phyloP scores from a whole-genome alignment of 2,888 invertebrate species.

The Hyalella azteca region DNA sequence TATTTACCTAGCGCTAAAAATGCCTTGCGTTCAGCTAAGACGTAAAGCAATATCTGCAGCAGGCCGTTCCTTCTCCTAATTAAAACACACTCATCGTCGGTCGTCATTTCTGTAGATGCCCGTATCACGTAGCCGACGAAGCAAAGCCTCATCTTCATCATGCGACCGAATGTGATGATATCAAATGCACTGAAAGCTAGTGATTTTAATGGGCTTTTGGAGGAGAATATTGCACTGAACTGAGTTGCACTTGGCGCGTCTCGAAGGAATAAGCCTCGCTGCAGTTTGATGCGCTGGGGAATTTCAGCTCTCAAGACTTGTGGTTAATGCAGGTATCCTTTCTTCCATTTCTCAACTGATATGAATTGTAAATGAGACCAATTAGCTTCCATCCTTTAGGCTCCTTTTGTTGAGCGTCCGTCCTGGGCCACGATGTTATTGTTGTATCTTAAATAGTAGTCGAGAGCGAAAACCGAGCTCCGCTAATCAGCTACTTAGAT shows the following conservation, averaged over 20 bases:
- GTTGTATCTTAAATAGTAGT: conserved; percentile 35
- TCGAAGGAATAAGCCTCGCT: conserved; percentile 30
- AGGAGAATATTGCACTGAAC: conserved; percentile 11
- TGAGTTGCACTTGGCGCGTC: conserved; percentile 16
- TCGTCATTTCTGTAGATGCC: conserved; percentile 26
- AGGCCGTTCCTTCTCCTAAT: conserved; percentile 11
- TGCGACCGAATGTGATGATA: conserved; percentile 30
- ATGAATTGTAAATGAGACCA: conserved; percentile 37
- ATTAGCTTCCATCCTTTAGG: conserved; percentile 32
- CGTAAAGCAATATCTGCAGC: conserved; percentile 14
- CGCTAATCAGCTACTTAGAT: conserved; percentile 27
- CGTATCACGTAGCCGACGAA: conserved; percentile 16
- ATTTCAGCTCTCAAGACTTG: conserved; percentile 23
- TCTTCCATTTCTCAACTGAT: conserved; percentile 36
- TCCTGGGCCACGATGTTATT: conserved; percentile 7
- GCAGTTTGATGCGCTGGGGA: conserved; percentile 25
- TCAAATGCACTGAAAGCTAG: conserved; percentile 30
- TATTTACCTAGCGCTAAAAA: conserved; percentile 22
- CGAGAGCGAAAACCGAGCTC: background rate
- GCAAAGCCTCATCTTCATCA: background rate
- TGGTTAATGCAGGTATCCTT: conserved; percentile 36
- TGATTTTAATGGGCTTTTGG: conserved; percentile 36
- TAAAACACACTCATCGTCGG: conserved; percentile 27
- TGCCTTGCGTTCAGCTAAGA: conserved; percentile 16
- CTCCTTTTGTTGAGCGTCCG: conserved; percentile 24